Conservation (phyloP, 2,113 vertebrate genomes). For the Pyxicephalus adspersus region DNA sequence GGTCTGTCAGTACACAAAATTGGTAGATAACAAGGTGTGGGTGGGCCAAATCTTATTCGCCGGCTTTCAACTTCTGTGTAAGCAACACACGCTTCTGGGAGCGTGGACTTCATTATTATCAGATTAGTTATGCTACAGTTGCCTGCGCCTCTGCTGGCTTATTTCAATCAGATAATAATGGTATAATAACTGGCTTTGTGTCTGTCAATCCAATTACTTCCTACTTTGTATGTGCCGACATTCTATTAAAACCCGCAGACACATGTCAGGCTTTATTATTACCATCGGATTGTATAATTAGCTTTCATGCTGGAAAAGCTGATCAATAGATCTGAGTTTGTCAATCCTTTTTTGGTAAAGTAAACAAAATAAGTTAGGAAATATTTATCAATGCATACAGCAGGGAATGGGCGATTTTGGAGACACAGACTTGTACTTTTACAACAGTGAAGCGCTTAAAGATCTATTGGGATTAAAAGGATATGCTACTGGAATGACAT, state of each 20-base stretch:
- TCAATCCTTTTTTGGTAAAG: slow-evolving; percentile 10
- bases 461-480: too few species aligned
- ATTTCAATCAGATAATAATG: slow-evolving; percentile 65
- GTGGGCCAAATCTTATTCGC: slow-evolving; percentile 36
- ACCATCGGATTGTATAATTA: slow-evolving; percentile 60
- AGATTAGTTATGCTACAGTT: slow-evolving; percentile 63
- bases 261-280: slow-evolving; percentile 66
- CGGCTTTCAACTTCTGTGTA: slow-evolving; percentile 57
- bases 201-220: slow-evolving; percentile 71
- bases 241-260: slow-evolving; percentile 62
- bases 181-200: slow-evolving; percentile 65
- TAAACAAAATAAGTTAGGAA: slow-evolving; percentile 10
- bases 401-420: too few species aligned
- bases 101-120: slow-evolving; percentile 58
- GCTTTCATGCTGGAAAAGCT: slow-evolving; percentile 26
- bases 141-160: slow-evolving; percentile 63
- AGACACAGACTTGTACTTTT: too few species aligned
- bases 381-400: too few species aligned
- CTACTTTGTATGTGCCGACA: slow-evolving; percentile 67
- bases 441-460: too few species aligned
- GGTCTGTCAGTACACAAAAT: neutral
- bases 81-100: slow-evolving; percentile 11
- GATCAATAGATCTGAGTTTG: slow-evolving; percentile 51
- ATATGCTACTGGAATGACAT: too few species aligned
- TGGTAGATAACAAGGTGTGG: slow-evolving; percentile 1